phyloP scores from a whole-genome alignment of 1,140 invertebrate genomes.

The Hyposmocoma kahamanoa region DNA sequence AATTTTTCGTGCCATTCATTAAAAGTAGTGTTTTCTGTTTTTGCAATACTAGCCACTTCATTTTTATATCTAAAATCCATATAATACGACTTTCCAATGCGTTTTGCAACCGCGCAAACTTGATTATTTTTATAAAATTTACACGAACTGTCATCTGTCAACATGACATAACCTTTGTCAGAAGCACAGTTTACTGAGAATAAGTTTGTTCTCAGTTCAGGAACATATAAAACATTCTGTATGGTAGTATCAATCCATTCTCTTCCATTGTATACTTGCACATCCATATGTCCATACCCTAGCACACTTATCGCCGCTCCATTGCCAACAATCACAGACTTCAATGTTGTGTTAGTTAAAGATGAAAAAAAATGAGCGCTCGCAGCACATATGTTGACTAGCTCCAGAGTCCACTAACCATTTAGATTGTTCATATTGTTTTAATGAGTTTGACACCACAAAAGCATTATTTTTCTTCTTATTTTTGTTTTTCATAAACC shows the following conservation, averaged over 20 bases:
- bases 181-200: slow-evolving; percentile 4
- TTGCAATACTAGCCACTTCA: slow-evolving; percentile 5
- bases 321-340: slow-evolving; percentile 6
- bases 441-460: slow-evolving; percentile 10
- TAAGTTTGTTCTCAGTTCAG: slow-evolving; percentile 13
- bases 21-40: background rate
- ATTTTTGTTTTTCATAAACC: slow-evolving; percentile 20
- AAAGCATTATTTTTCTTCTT: slow-evolving; percentile 24
- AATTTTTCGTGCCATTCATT: slow-evolving; percentile 31
- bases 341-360: slow-evolving; percentile 2
- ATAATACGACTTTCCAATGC: background rate
- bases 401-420: slow-evolving; percentile 30
- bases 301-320: background rate
- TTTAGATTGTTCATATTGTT: background rate
- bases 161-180: background rate
- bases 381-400: slow-evolving; percentile 26
- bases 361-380: slow-evolving; percentile 17
- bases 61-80: slow-evolving; percentile 7
- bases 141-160: background rate
- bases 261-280: background rate
- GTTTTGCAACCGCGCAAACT: slow-evolving; percentile 1
- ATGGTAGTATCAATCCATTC: slow-evolving; percentile 6
- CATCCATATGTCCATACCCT: background rate
- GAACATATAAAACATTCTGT: slow-evolving; percentile 6
- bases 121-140: slow-evolving; percentile 5